A percentile compares a stretch with the other conserved stretches of the same genome.
Conservation (phyloP, 2,113 vertebrate genomes). For the Archilochus colubris region DNA sequence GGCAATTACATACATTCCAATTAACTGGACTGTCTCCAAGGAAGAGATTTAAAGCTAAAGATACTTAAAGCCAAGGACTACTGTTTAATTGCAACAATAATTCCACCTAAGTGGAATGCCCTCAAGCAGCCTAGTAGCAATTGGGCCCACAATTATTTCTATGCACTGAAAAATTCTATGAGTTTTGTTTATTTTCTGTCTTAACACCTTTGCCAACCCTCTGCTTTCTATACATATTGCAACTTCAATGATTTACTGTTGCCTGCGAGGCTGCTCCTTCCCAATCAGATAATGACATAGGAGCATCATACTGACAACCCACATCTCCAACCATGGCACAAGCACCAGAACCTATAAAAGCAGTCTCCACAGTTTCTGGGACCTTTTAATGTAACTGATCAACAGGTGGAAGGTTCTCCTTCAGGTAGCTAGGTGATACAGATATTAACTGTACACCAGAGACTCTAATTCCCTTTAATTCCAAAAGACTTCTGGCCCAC, state of each 20-base stretch:
- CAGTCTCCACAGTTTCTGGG: accelerated
- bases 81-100: constrained; percentile 60
- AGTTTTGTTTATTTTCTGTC: neutral
- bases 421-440: neutral
- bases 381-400: neutral
- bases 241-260: neutral
- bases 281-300: neutral
- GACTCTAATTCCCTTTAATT: neutral
- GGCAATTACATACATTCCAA: constrained; percentile 55
- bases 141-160: neutral
- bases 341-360: neutral
- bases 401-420: neutral
- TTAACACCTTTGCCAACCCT: constrained; percentile 1
- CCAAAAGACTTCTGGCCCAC: neutral
- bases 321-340: accelerated
- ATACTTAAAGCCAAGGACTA: constrained; percentile 47
- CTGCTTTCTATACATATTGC: neutral
- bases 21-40: constrained; percentile 49
- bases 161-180: neutral
- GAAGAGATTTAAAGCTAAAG: constrained; percentile 36
- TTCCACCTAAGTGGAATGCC: constrained; percentile 49
- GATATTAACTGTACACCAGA: neutral
- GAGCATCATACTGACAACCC: neutral
- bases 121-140: constrained; percentile 47
- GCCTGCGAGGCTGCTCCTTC: neutral